A percentile compares a stretch with the other conserved stretches of the same genome.
Evolutionary conservation across 2,113 vertebrate genomes (phyloP).

Genomic region (Sinosuthora webbiana): DNA sequence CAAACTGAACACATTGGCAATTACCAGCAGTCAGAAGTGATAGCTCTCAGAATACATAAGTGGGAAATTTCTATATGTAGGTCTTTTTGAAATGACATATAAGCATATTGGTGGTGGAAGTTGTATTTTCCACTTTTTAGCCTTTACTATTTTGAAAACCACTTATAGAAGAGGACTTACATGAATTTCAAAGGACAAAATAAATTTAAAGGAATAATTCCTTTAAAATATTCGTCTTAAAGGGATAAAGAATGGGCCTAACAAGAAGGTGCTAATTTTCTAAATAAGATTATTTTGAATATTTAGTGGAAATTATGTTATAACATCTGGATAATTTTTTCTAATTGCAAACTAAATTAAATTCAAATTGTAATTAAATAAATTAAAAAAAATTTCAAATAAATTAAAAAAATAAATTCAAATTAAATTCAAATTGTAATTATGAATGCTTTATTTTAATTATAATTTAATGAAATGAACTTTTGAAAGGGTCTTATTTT

Average conservation of each 20-base stretch:
- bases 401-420: too few species aligned
- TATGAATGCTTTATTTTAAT: neutral
- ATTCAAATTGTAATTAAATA: too few species aligned
- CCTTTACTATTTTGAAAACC: neutral
- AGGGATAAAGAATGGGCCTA: neutral
- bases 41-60: neutral
- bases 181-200: neutral
- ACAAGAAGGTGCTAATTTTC: neutral
- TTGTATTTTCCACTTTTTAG: neutral
- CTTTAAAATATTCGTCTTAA: neutral
- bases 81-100: neutral
- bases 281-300: neutral
- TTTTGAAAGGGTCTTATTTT: neutral
- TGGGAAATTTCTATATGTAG: neutral
- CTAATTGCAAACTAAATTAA: neutral
- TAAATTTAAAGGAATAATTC: neutral
- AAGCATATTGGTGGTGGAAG: neutral
- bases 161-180: neutral
- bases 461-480: neutral
- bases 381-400: too few species aligned
- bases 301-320: neutral
- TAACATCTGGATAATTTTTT: neutral
- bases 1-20: neutral
- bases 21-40: slow-evolving; percentile 18
- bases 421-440: too few species aligned